Evolutionary conservation across 2,888 invertebrate species (phyloP).

Genomic region (Prosopocoilus inquinatus): DNA sequence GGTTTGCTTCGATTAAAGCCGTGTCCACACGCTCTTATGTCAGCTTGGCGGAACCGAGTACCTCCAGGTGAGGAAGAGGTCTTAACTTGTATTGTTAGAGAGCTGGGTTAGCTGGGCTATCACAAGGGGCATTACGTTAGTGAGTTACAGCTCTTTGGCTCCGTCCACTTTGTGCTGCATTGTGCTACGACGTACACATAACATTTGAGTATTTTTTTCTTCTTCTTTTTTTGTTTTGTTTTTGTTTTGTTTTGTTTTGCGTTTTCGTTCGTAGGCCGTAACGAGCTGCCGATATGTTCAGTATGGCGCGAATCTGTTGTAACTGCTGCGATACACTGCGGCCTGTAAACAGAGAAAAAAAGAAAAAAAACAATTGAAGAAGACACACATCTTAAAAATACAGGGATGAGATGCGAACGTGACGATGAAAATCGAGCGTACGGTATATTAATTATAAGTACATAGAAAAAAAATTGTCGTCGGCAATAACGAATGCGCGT

Average conservation of each 20-base stretch:
- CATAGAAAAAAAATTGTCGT: too few relatives aligned
- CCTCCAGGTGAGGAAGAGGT: too few relatives aligned
- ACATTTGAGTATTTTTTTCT: slow-evolving; percentile 32
- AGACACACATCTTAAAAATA: too few relatives aligned
- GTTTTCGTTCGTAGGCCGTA: slow-evolving; percentile 45
- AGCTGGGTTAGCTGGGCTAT: slow-evolving; percentile 50
- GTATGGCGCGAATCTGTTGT: slow-evolving; percentile 94
- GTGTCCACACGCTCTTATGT: too few relatives aligned
- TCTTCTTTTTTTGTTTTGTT: slow-evolving; percentile 11
- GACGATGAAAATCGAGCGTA: too few relatives aligned
- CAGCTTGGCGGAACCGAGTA: too few relatives aligned
- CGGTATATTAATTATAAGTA: too few relatives aligned
- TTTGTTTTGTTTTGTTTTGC: too few relatives aligned
- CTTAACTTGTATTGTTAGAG: slow-evolving; percentile 30
- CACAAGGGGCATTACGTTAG: slow-evolving; percentile 50
- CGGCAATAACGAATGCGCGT: too few relatives aligned
- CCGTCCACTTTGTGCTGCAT: slow-evolving; percentile 35
- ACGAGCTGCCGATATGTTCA: slow-evolving; percentile 57
- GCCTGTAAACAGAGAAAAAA: slow-evolving; percentile 69
- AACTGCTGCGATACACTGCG: slow-evolving; percentile 89
- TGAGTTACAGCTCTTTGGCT: slow-evolving; percentile 51
- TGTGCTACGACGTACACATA: slow-evolving; percentile 45
- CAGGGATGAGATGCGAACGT: too few relatives aligned
- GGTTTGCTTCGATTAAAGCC: too few relatives aligned
- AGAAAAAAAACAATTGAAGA: too few relatives aligned